These are phyloP conservation scores for Zoanthus sociatus DNA, from an alignment of 92 coral and sea anemone species.

Conservation along the genomic window DNA sequence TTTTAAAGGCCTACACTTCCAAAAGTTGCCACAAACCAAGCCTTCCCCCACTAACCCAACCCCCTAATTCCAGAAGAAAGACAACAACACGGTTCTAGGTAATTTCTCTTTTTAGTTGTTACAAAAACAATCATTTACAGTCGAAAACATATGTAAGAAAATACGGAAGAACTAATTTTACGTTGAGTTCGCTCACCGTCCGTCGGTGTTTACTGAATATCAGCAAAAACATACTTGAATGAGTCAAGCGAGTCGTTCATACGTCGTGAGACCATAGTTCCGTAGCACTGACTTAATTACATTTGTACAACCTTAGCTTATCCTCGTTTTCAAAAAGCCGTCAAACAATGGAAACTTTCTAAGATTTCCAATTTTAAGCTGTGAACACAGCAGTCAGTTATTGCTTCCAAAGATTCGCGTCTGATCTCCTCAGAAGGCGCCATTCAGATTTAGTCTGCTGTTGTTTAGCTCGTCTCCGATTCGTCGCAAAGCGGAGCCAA, in stretches of 20 bases:
- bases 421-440: conserved; percentile 40
- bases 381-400: background rate
- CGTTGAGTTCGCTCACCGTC: background rate
- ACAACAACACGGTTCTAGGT: too few species aligned
- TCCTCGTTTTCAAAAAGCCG: background rate
- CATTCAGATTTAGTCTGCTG: conserved; percentile 80
- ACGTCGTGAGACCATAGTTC: background rate
- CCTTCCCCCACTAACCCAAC: too few species aligned
- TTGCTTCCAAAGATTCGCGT: background rate
- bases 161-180: background rate
- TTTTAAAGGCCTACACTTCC: too few species aligned
- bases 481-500: conserved; percentile 88
- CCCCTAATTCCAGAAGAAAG: too few species aligned
- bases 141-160: too few species aligned
- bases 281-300: background rate
- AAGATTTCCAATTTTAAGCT: background rate
- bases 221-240: background rate
- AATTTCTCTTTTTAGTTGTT: too few species aligned
- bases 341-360: background rate
- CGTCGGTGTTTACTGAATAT: background rate
- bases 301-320: background rate
- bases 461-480: conserved; percentile 95
- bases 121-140: too few species aligned
- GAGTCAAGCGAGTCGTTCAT: background rate
- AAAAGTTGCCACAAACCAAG: too few species aligned